Base-by-base conservation (phyloP, 2,888 invertebrate genomes). In the Coremacera marginata region DNA sequence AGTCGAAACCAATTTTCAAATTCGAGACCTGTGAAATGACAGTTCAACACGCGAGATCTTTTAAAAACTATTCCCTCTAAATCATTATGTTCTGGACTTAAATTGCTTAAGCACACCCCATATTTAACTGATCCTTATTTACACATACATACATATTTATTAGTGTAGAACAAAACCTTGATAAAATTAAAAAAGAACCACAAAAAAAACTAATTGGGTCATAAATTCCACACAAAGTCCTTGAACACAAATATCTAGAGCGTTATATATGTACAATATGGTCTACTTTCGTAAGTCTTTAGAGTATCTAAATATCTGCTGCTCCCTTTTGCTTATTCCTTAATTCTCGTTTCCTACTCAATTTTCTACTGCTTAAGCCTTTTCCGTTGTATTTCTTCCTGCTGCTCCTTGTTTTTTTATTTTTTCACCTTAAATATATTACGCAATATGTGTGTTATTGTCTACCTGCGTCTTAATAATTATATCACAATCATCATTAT, bases 381-480 rank as follows among this genome's bases (percentile, higher is more conserved):
- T 37, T 67, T 25, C 3, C 31, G 16, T 25, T 22, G 44, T 19
- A 14, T 11, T 22, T 14, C 62, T 62, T 27, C 27, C 25, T 62
- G 27, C 27, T 62, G 14, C 19, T 67, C 57, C 44, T 55, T 67
- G 51, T 78, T 52, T 22, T n/a, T 75, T 22, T 82, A 81, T 83
- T 83, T 83, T 83, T 84, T 83, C 81, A 22, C 70, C 79, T 78
- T 82, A 83, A 85, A 81, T 78, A 75, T 84, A 85, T 84, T 84
- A 84, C 84, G 84, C 84, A 84, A 84, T 84, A 84, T 82, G 83
- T 83, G 8, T 37, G n/a, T 71, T 57, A 19, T 60, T 71, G 80
- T 82, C 83, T 84, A 84, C 84, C 84, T 84, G 85, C 82, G 60
- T 44, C 83, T 83, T 84, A 84, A 84, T 85, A 83, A 85, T 84